Percentiles rank a stretch among this genome's conserved stretches.
phyloP scores from a whole-genome alignment of 2,797 vertebrate species.

The Cyclopterus lumpus region DNA sequence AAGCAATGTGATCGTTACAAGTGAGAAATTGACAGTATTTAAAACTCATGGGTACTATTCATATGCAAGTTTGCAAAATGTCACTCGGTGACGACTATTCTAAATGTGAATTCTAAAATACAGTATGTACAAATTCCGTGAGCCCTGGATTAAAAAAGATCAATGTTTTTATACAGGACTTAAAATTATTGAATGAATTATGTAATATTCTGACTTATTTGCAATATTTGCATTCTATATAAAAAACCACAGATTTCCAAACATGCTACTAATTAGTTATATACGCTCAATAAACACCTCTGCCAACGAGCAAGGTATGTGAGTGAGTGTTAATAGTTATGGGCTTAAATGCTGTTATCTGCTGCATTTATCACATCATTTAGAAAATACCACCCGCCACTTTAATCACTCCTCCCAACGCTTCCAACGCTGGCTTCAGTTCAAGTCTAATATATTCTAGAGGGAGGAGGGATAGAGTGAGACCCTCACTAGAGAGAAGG shows the following conservation, averaged over 20 bases:
- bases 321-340: constrained; percentile 37
- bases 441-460: constrained; percentile 63
- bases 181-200: neutral
- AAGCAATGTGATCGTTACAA: neutral
- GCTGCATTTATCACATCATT: constrained; percentile 50
- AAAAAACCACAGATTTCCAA: neutral
- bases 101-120: too few relatives aligned
- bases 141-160: neutral
- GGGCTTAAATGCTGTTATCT: constrained; percentile 43
- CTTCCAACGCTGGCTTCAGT: constrained; percentile 53
- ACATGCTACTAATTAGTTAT: constrained; percentile 55
- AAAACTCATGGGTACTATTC: neutral
- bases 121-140: too few relatives aligned
- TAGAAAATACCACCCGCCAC: constrained; percentile 48
- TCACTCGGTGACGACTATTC: neutral
- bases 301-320: constrained; percentile 24
- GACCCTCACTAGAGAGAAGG: constrained; percentile 25
- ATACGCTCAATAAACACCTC: constrained; percentile 47
- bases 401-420: constrained; percentile 68
- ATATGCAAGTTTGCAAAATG: neutral
- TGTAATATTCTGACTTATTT: neutral
- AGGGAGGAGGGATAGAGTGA: constrained; percentile 46
- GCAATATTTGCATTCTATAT: neutral
- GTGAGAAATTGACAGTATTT: neutral
- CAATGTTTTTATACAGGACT: neutral